Conservation (phyloP, 2,113 vertebrate genomes). For the Oreotrochilus melanogaster region DNA sequence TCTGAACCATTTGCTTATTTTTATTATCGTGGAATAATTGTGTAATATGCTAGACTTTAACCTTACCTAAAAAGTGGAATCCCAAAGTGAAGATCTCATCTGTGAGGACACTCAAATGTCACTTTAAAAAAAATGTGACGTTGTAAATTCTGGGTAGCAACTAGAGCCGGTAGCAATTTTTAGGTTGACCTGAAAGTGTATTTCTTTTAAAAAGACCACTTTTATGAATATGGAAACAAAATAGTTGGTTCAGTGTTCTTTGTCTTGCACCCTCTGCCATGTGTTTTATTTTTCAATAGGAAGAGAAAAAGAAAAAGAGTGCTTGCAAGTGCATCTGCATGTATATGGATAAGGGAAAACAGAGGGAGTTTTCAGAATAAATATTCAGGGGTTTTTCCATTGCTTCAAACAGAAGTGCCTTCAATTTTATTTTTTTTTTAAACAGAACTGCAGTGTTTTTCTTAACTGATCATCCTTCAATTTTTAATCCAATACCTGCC, state of each 20-base stretch:
- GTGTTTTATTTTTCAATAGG: not conserved
- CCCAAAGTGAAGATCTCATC: not conserved
- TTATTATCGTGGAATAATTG: not conserved
- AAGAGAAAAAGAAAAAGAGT: not conserved
- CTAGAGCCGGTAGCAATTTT: not conserved
- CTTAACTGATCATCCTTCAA: not conserved
- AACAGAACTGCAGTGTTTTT: not conserved
- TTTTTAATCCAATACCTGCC: not conserved
- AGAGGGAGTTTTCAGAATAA: not conserved
- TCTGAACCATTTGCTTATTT: not conserved
- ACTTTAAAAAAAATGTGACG: not conserved
- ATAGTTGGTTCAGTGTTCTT: not conserved
- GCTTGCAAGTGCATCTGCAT: not conserved
- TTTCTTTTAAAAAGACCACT: not conserved
- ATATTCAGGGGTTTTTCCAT: not conserved
- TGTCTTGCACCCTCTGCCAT: not conserved
- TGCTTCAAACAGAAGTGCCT: not conserved
- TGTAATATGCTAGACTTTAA: not conserved
- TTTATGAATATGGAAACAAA: not conserved
- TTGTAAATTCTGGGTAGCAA: not conserved
- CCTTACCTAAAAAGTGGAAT: not conserved
- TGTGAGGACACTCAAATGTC: not conserved
- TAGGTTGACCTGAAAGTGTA: not conserved
- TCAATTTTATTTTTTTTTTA: not conserved
- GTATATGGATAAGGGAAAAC: not conserved